phyloP scores from a whole-genome alignment of 2,888 invertebrate species.

The Plebejus melissa region DNA sequence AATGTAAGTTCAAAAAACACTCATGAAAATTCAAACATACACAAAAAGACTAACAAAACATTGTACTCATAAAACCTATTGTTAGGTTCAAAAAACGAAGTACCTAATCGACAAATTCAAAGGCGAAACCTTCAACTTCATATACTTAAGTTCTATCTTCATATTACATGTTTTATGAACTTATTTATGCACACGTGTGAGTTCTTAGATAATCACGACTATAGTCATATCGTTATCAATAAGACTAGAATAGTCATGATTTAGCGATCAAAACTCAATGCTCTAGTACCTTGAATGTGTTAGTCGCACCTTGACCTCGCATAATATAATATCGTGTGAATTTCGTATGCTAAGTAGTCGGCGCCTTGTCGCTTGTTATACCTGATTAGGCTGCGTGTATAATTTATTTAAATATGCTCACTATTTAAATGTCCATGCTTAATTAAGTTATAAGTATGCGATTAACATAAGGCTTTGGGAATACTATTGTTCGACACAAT shows the following conservation, averaged over 20 bases:
- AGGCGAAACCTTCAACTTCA: too few relatives aligned
- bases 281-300: conserved; percentile 4
- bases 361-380: conserved; percentile 7
- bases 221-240: too few relatives aligned
- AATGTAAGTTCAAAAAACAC: too few relatives aligned
- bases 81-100: too few relatives aligned
- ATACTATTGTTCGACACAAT: background rate
- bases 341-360: conserved; percentile 23
- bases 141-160: too few relatives aligned
- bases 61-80: too few relatives aligned
- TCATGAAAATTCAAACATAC: too few relatives aligned
- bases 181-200: too few relatives aligned
- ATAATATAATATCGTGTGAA: conserved; percentile 23
- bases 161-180: too few relatives aligned
- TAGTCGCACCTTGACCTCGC: conserved; percentile 14
- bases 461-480: conserved; percentile 8
- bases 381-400: conserved; percentile 9
- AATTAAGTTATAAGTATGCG: conserved; percentile 10
- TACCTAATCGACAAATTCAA: too few relatives aligned
- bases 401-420: conserved; percentile 16
- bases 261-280: background rate
- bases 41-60: too few relatives aligned
- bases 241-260: background rate
- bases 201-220: too few relatives aligned
- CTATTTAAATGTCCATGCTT: conserved; percentile 10